A percentile compares a stretch with the other conserved stretches of the same genome.
phyloP scores from a whole-genome alignment of 2,113 vertebrate species.

The Lophotis ruficrista region DNA sequence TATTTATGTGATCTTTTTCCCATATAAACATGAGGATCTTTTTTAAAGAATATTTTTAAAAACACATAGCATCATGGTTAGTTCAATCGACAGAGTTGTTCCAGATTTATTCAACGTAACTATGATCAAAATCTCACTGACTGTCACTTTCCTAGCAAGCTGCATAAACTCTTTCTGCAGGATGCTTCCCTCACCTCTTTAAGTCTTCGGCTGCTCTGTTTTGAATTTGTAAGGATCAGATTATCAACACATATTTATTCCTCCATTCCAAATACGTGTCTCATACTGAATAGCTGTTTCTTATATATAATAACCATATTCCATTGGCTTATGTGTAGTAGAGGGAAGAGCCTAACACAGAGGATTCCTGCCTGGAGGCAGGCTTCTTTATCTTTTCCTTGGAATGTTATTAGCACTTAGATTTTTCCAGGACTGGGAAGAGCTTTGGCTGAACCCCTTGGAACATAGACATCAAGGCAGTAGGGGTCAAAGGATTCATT shows the following conservation, averaged over 20 bases:
- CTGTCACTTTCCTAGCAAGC: not conserved
- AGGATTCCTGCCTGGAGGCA: not conserved
- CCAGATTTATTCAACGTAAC: not conserved
- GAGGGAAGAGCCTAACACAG: not conserved
- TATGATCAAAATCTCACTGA: not conserved
- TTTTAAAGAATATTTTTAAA: not conserved
- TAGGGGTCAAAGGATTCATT: not conserved
- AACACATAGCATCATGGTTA: not conserved
- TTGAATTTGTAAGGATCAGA: slow-evolving; percentile 32
- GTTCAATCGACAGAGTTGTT: slow-evolving; percentile 17
- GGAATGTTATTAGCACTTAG: not conserved
- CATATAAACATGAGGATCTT: not conserved
- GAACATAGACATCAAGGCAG: not conserved
- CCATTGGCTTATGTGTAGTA: not conserved
- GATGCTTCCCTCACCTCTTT: slow-evolving; percentile 21
- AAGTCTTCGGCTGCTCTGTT: slow-evolving; percentile 25
- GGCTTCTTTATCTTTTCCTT: not conserved
- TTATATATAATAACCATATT: not conserved
- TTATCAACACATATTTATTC: slow-evolving; percentile 36
- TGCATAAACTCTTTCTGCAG: slow-evolving; percentile 1
- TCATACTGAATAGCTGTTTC: not conserved
- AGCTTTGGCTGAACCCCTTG: slow-evolving; percentile 6
- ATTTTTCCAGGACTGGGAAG: not conserved
- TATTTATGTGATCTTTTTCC: not conserved
- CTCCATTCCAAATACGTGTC: not conserved